Conservation (phyloP, 2,888 invertebrate genomes). For the Nipponacmea schrenckii region DNA sequence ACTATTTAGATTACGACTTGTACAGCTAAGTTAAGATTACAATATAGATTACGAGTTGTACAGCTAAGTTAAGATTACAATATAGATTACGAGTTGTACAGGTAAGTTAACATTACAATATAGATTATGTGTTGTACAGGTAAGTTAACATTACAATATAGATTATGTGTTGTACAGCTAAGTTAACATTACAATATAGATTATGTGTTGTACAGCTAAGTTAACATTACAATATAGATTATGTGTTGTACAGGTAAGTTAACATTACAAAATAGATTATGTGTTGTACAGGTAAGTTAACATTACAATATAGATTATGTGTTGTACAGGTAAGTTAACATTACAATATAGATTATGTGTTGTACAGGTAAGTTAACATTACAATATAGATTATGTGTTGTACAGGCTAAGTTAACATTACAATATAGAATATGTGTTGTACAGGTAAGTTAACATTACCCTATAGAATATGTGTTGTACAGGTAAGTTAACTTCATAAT, state of each 20-base stretch:
- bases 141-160: not conserved
- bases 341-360: not conserved
- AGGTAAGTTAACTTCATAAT: not conserved
- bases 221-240: not conserved
- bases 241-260: not conserved
- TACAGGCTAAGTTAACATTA: slow-evolving; percentile 73
- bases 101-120: not conserved
- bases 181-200: slow-evolving; percentile 88
- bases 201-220: slow-evolving; percentile 84
- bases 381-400: slow-evolving; percentile 90
- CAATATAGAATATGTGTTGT: not conserved
- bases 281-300: not conserved
- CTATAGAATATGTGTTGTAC: not conserved
- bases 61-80: no score
- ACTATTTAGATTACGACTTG: no score
- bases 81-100: not conserved
- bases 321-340: not conserved
- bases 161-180: slow-evolving; percentile 71
- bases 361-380: slow-evolving; percentile 81
- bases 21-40: no score
- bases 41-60: no score
- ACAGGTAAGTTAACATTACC: not conserved
- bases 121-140: not conserved
- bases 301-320: not conserved
- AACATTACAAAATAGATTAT: not conserved